Percentiles rank a stretch among this genome's conserved stretches.
These are phyloP conservation scores for Microcebus murinus DNA, from an alignment of 2,113 vertebrate species.

Conservation along the genomic window DNA sequence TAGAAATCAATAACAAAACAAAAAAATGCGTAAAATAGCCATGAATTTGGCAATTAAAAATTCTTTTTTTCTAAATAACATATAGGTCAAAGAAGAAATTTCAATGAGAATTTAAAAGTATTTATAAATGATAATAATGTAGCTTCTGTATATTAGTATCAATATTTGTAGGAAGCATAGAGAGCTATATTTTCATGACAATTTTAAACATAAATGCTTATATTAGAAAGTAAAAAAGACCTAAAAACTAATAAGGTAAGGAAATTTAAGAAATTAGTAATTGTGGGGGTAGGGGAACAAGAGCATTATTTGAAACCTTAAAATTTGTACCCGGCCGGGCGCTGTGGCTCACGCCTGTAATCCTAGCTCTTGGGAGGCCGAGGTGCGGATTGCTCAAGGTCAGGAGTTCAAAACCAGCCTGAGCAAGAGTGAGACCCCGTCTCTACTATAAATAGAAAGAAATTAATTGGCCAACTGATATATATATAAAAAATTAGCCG, in stretches of 20 bases:
- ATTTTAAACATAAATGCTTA: neutral
- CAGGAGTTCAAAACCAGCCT: too few species aligned
- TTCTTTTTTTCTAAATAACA: neutral
- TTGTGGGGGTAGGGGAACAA: too few species aligned
- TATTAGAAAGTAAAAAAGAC: neutral
- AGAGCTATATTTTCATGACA: neutral
- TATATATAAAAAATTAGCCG: too few species aligned
- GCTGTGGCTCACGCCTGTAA: too few species aligned
- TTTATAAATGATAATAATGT: neutral
- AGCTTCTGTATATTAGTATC: neutral
- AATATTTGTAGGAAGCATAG: neutral
- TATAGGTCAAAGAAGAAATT: neutral
- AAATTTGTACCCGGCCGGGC: too few species aligned
- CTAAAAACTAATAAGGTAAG: neutral
- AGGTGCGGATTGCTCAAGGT: too few species aligned
- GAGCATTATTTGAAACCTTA: too few species aligned
- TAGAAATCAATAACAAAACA: too few species aligned
- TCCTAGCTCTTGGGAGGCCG: too few species aligned
- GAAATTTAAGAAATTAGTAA: neutral
- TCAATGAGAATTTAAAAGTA: neutral
- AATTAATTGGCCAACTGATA: too few species aligned
- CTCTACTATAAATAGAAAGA: too few species aligned
- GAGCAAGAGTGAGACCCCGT: too few species aligned
- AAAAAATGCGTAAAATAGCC: neutral
- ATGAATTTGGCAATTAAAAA: neutral